A percentile compares a stretch with the other conserved stretches of the same genome.
Evolutionary conservation across 2,797 vertebrate species (phyloP).

Genomic region (Pseudocheirus occidentalis): DNA sequence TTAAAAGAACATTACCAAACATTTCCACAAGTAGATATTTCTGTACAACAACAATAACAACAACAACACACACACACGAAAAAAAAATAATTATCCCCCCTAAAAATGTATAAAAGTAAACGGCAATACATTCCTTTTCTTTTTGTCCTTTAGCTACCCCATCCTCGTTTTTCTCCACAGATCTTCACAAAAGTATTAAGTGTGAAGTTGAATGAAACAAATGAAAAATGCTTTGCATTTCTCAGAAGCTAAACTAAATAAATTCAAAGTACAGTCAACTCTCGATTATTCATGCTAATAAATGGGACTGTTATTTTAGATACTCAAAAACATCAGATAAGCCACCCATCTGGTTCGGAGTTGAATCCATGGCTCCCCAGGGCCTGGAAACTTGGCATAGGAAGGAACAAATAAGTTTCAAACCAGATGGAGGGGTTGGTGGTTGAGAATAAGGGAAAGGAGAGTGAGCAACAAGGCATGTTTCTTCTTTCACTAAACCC

Average conservation of each 20-base stretch:
- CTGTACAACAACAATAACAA: neutral
- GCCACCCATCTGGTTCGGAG: neutral
- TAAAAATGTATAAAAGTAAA: slow-evolving; percentile 49
- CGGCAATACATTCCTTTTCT: neutral
- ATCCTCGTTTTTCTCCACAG: slow-evolving; percentile 13
- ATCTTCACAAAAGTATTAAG: slow-evolving; percentile 11
- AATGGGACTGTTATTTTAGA: neutral
- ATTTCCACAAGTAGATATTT: neutral
- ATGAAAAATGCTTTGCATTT: slow-evolving; percentile 1
- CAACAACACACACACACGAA: neutral
- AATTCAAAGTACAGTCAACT: slow-evolving; percentile 45
- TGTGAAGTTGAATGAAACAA: slow-evolving; percentile 46
- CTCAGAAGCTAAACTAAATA: slow-evolving; percentile 46
- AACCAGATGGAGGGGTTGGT: neutral
- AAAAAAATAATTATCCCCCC: slow-evolving; percentile 35
- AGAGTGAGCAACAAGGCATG: neutral
- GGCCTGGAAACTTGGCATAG: slow-evolving; percentile 4
- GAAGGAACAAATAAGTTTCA: slow-evolving; percentile 20
- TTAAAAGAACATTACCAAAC: neutral
- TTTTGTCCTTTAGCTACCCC: slow-evolving; percentile 12
- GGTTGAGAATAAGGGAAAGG: neutral
- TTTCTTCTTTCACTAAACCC: neutral
- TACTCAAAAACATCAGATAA: neutral
- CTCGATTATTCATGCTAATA: slow-evolving; percentile 27
- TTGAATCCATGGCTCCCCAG: neutral